Conservation (phyloP, 2,888 invertebrate species). For the Himalopsyche japonica region DNA sequence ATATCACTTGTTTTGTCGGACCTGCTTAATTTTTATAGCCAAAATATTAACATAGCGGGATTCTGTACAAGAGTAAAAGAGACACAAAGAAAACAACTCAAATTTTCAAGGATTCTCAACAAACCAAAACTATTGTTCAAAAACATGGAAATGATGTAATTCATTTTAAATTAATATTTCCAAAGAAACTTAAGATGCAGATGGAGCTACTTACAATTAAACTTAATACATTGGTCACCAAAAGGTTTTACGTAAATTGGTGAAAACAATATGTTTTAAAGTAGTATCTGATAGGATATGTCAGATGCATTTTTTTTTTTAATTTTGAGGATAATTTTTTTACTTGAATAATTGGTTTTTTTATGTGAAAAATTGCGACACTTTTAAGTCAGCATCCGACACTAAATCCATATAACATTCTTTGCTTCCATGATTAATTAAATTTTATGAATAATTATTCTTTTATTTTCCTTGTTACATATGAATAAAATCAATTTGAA, state of each 20-base stretch:
- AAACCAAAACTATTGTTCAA: background rate
- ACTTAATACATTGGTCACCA: too few species aligned
- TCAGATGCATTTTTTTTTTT: too few species aligned
- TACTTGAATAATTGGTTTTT: background rate
- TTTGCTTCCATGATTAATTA: background rate
- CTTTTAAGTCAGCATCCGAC: too few species aligned
- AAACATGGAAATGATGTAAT: background rate
- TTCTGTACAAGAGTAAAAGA: background rate
- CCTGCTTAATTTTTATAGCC: background rate
- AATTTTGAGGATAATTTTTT: too few species aligned
- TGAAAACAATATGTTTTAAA: too few species aligned
- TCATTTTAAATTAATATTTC: background rate
- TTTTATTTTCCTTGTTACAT: background rate
- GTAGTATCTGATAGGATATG: too few species aligned
- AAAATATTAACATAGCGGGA: constrained; percentile 4
- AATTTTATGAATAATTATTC: too few species aligned
- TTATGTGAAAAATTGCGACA: too few species aligned
- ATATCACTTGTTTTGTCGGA: background rate
- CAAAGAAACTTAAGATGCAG: too few species aligned
- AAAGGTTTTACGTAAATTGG: too few species aligned
- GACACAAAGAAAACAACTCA: constrained; percentile 22
- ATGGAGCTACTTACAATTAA: too few species aligned
- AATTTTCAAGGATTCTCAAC: constrained; percentile 5
- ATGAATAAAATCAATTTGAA: background rate
- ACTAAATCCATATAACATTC: too few species aligned